These are phyloP conservation scores for Anolis sagrei DNA, from an alignment of 2,113 vertebrate species.

Conservation along the genomic window DNA sequence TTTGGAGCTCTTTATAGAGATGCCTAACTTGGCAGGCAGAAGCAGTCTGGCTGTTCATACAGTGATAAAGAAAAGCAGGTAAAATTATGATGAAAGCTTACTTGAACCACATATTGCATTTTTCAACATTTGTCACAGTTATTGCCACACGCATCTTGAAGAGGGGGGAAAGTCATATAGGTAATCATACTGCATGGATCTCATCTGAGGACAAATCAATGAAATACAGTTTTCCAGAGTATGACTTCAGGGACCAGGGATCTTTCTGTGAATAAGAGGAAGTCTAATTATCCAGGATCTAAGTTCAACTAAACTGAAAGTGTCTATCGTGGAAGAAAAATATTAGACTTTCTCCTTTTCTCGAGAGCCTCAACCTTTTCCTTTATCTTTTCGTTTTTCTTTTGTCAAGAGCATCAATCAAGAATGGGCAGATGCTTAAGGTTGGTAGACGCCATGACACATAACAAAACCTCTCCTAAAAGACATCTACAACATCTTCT, in stretches of 20 bases:
- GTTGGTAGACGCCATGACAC: background rate
- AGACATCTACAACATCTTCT: background rate
- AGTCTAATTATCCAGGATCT: background rate
- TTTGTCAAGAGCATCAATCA: no score
- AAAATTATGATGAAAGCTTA: conserved; percentile 43
- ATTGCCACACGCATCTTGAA: background rate
- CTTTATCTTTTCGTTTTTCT: no score
- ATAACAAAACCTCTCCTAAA: background rate
- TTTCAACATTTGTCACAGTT: background rate
- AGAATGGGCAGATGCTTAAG: background rate
- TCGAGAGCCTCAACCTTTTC: no score
- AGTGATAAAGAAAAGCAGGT: conserved; percentile 23
- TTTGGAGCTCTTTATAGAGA: conserved; percentile 19
- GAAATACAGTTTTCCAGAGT: background rate
- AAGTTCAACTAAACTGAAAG: no score
- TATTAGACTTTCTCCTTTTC: no score
- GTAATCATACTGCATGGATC: no score
- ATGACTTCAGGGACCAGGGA: background rate
- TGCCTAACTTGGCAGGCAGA: conserved; percentile 52
- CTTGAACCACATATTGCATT: background rate
- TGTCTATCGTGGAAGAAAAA: no score
- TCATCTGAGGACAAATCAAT: background rate
- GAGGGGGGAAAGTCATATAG: background rate
- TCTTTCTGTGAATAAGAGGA: background rate
- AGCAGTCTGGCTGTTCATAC: conserved; percentile 48